Evolutionary conservation across 2,113 vertebrate genomes (phyloP).

Genomic region (Megatriorchis doriae): DNA sequence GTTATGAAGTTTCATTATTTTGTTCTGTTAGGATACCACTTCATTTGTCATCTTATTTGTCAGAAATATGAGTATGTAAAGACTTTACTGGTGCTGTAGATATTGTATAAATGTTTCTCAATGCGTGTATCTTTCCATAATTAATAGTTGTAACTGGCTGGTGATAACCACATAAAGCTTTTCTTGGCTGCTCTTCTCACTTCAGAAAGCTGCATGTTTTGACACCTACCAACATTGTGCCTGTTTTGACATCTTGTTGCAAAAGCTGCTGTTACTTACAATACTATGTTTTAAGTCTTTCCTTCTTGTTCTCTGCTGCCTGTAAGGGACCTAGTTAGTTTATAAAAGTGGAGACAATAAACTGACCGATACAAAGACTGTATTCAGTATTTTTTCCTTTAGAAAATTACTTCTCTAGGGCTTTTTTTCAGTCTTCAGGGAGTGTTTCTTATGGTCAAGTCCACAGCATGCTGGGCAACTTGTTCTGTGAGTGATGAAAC

Average conservation of each 20-base stretch:
- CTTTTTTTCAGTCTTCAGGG: accelerated
- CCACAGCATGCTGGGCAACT: background rate
- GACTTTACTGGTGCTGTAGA: background rate
- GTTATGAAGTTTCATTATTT: background rate
- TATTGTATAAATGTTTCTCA: background rate
- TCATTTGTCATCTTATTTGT: background rate
- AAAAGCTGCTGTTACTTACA: background rate
- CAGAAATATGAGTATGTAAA: background rate
- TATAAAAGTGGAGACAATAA: background rate
- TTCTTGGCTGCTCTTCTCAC: background rate
- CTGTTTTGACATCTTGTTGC: background rate
- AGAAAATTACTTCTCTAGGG: background rate
- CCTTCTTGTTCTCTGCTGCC: background rate
- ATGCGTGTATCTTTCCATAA: background rate
- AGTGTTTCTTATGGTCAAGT: accelerated
- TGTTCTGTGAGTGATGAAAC: background rate
- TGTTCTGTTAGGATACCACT: background rate
- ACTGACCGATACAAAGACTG: accelerated
- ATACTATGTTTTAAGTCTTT: background rate
- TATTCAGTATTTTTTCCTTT: background rate
- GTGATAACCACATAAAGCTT: background rate
- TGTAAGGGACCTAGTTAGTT: background rate
- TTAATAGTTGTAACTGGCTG: background rate
- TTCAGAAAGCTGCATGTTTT: background rate
- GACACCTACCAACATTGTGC: background rate